Percentiles rank a stretch among this genome's conserved stretches.
Evolutionary conservation across 2,888 invertebrate species (phyloP).

Genomic region (Eupithecia inturbata): DNA sequence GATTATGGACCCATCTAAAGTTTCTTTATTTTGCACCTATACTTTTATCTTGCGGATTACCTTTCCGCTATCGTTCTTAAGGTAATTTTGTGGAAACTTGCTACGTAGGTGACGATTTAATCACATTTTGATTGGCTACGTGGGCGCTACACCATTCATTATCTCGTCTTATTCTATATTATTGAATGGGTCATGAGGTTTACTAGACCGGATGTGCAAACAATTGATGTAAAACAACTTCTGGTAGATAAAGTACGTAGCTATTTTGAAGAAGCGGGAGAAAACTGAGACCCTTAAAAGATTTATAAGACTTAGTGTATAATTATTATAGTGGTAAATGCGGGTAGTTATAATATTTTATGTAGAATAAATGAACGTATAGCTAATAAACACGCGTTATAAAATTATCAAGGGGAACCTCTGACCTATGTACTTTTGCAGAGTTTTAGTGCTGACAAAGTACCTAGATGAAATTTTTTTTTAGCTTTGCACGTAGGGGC

Average conservation of each 20-base stretch:
- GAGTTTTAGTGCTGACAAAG: neutral
- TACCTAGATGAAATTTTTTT: too few relatives aligned
- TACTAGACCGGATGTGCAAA: slow-evolving; percentile 24
- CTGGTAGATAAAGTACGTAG: neutral
- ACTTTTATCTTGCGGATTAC: neutral
- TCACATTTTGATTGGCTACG: slow-evolving; percentile 39
- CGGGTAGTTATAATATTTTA: neutral
- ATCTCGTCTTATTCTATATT: slow-evolving; percentile 34
- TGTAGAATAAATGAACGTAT: neutral
- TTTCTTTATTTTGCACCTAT: neutral
- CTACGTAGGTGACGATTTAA: slow-evolving; percentile 35
- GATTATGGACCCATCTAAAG: too few relatives aligned
- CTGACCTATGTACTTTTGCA: neutral
- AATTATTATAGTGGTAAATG: too few relatives aligned
- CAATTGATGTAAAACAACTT: neutral
- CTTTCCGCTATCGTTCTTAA: neutral
- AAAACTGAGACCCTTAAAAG: neutral
- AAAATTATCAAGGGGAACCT: neutral
- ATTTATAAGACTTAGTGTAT: too few relatives aligned
- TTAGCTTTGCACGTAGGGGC: too few relatives aligned
- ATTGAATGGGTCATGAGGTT: slow-evolving; percentile 24
- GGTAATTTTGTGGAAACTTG: neutral
- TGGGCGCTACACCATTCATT: slow-evolving; percentile 34
- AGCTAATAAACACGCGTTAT: neutral
- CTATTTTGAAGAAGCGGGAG: neutral